Percentiles rank a stretch among this genome's conserved stretches.
phyloP scores from a whole-genome alignment of 1,140 invertebrate genomes.

The Cardiocondyla obscurior region DNA sequence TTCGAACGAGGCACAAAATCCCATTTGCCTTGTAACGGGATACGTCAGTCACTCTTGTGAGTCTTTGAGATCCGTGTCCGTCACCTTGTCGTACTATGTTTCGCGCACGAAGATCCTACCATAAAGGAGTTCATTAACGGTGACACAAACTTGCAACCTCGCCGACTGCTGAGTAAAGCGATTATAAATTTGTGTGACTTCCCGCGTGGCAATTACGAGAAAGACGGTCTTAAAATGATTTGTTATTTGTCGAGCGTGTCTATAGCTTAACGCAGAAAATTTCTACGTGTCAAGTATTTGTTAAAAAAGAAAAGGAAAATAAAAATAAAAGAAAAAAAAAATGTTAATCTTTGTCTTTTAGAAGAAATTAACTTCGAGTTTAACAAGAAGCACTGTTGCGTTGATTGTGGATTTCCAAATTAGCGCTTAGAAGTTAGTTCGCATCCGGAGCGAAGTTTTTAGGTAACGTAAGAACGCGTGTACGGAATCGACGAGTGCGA shows the following conservation, averaged over 20 bases:
- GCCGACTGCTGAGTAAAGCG: background rate
- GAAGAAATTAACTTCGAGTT: background rate
- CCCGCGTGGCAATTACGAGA: background rate
- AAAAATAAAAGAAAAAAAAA: too few species aligned
- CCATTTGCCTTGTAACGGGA: slow-evolving; percentile 49
- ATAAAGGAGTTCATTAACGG: background rate
- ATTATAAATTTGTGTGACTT: background rate
- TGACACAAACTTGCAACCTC: background rate
- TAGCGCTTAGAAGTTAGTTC: background rate
- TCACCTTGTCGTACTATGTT: slow-evolving; percentile 30
- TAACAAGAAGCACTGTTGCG: background rate
- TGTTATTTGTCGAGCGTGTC: background rate
- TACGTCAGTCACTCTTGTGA: slow-evolving; percentile 31
- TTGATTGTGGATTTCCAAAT: background rate
- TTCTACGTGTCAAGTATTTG: background rate
- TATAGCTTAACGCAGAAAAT: background rate
- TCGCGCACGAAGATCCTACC: slow-evolving; percentile 12
- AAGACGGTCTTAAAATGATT: background rate
- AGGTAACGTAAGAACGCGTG: slow-evolving; percentile 17
- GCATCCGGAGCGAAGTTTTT: background rate
- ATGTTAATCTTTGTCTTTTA: too few species aligned
- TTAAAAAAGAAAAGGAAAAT: too few species aligned
- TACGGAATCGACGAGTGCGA: slow-evolving; percentile 40
- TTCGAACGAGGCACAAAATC: slow-evolving; percentile 43
- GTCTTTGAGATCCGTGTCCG: slow-evolving; percentile 41